Conservation (phyloP, 53 echinoderm and acorn worm species). For the Antedon mediterranea region DNA sequence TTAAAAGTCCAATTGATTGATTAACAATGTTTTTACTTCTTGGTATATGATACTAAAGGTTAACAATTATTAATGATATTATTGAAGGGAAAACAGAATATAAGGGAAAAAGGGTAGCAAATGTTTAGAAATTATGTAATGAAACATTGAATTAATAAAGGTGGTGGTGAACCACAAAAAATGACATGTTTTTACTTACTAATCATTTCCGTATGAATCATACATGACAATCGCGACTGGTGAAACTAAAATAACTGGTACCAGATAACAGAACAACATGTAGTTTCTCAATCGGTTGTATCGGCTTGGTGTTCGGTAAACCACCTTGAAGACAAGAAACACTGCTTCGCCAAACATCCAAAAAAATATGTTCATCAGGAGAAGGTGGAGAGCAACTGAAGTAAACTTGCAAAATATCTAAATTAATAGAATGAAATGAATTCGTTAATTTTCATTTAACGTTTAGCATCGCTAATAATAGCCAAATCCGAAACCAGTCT, state of each 20-base stretch:
- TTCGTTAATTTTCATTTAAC: too few relatives aligned
- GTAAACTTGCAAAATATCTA: not conserved
- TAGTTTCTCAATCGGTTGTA: not conserved
- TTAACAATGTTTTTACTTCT: too few relatives aligned
- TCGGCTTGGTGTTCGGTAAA: not conserved
- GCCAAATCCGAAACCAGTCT: too few relatives aligned
- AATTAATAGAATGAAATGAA: not conserved
- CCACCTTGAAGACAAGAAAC: not conserved
- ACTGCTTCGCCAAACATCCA: not conserved
- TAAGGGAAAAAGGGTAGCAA: too few relatives aligned
- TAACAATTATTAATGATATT: too few relatives aligned
- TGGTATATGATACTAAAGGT: too few relatives aligned
- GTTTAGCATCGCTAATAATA: too few relatives aligned
- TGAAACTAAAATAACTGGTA: not conserved
- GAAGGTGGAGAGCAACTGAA: not conserved
- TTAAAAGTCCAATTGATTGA: too few relatives aligned
- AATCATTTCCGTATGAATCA: not conserved
- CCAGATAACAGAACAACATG: not conserved
- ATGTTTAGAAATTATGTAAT: too few relatives aligned
- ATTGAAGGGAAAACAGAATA: too few relatives aligned
- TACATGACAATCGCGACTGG: not conserved
- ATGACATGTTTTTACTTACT: not conserved
- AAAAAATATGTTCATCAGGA: not conserved
- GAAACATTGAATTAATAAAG: too few relatives aligned
- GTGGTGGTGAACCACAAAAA: too few relatives aligned